Base-by-base conservation (phyloP, 2,113 vertebrate species). In the Dendrocopos noguchii region DNA sequence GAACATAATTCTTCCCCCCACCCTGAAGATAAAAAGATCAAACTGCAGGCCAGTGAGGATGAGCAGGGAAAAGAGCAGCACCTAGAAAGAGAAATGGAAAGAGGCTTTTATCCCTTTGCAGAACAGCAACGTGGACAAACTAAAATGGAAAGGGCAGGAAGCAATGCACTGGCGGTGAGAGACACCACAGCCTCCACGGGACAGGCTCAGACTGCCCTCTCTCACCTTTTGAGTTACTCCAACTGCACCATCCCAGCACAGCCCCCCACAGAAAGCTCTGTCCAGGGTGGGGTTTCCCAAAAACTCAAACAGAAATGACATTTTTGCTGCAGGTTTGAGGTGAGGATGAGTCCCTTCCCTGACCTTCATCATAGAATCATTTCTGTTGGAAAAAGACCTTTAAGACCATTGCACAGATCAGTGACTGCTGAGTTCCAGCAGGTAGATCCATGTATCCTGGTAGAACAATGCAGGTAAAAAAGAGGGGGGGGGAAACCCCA, bases 401-500 rank as follows among this genome's bases (percentile, higher is more conserved):
- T 50, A 50, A 50, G 21, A 50, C 47, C 47, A 22, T 10, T 22
- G 21, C 47, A 50, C 21, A 22, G 20, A 50, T 12, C 21, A 22
- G 21, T 50, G 22, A 50, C 94, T 91, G 70, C 56, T 39, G 76
- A 76, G 27, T 67, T 64, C 72, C 70, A 65, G 79, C 25, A 53
- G 24, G 52, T 53, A 53, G 52, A 53, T 14, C 52, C 52, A 53
- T 53, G 52, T 27, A 53, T 53, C 52, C 25, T 24, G 52, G 94
- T 79, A 92, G 92, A 90, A 82, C 80, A 74, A 63, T 44, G 79
- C 47, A 21, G 21, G 93, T 86, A 95, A 90, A 12, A 56, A 50
- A 50, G 65, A 33, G 29, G 55, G 4, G 55, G 4, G n/a, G 24
- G 17, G 9, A 9, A 65, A 42, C 42, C 19, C 56, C 39, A 39